Conservation (phyloP, 2,888 invertebrate species). For the Drosophila neonasuta region DNA sequence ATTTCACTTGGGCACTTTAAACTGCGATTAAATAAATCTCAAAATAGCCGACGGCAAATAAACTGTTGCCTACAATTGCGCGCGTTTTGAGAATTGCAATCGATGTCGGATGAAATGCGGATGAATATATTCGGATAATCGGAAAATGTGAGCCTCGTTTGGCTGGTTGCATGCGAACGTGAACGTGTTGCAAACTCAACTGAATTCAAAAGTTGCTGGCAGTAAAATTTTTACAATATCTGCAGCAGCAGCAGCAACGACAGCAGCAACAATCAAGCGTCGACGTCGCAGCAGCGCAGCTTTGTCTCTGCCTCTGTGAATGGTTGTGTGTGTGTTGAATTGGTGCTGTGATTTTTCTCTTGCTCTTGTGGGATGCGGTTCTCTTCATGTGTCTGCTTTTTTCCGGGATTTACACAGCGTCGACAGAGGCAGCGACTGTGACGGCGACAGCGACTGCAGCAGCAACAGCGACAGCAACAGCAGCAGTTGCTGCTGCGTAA, state of each 20-base stretch:
- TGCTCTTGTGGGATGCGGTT: slow-evolving; percentile 42
- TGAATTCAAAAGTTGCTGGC: slow-evolving; percentile 67
- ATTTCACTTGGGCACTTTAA: background rate
- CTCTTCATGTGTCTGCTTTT: slow-evolving; percentile 47
- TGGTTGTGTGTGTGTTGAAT: slow-evolving; percentile 29
- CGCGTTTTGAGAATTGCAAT: slow-evolving; percentile 34
- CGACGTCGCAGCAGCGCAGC: slow-evolving; percentile 52
- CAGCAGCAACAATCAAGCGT: slow-evolving; percentile 33
- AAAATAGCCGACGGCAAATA: slow-evolving; percentile 55
- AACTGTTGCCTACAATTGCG: slow-evolving; percentile 56
- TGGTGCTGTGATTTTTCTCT: slow-evolving; percentile 70
- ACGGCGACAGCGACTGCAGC: slow-evolving; percentile 18
- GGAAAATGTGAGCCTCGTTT: slow-evolving; percentile 20
- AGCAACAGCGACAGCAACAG: slow-evolving; percentile 27
- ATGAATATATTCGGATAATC: slow-evolving; percentile 19
- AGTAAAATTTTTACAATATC: slow-evolving; percentile 75
- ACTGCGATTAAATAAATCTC: background rate
- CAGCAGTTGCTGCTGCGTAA: slow-evolving; percentile 39
- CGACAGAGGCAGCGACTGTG: slow-evolving; percentile 26
- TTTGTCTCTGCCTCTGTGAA: slow-evolving; percentile 16
- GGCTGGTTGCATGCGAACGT: slow-evolving; percentile 59
- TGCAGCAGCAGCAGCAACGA: slow-evolving; percentile 41
- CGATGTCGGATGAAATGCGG: slow-evolving; percentile 4
- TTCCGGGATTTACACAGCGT: slow-evolving; percentile 50
- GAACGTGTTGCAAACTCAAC: slow-evolving; percentile 72